phyloP scores from a whole-genome alignment of 2,797 vertebrate genomes.

The Thamnophis elegans region DNA sequence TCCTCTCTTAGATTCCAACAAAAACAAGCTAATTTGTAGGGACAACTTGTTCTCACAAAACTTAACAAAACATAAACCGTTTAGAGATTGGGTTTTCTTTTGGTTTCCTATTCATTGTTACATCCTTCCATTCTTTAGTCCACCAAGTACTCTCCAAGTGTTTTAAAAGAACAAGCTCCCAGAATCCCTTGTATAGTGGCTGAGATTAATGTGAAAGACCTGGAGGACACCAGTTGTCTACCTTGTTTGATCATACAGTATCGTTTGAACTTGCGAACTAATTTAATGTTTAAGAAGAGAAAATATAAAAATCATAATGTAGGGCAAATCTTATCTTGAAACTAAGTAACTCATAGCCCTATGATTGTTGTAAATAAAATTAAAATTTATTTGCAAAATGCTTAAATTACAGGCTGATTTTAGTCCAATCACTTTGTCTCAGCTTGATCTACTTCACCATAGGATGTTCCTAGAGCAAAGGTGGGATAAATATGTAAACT shows the following conservation, averaged over 20 bases:
- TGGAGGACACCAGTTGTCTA: not conserved
- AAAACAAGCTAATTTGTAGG: not conserved
- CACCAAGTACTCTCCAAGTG: not conserved
- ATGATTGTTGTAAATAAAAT: not conserved
- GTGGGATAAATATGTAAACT: not conserved
- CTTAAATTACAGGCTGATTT: not conserved
- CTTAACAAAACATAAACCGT: not conserved
- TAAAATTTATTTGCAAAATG: not conserved
- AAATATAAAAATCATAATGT: not conserved
- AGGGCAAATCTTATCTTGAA: not conserved
- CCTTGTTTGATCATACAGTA: not conserved
- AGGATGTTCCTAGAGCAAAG: not conserved
- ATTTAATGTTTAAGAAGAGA: not conserved
- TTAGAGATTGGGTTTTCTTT: not conserved
- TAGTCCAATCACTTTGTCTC: not conserved
- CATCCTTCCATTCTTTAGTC: not conserved
- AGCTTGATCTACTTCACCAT: not conserved
- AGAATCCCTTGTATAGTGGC: not conserved
- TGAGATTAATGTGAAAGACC: not conserved
- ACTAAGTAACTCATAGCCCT: not conserved
- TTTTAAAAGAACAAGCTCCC: not conserved
- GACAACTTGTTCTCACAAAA: not conserved
- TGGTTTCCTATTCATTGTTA: not conserved
- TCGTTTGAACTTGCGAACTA: not conserved
- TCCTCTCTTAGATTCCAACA: not conserved